A percentile compares a stretch with the other conserved stretches of the same genome.
Conservation (phyloP, 2,888 invertebrate species). For the Clostera curtula region DNA sequence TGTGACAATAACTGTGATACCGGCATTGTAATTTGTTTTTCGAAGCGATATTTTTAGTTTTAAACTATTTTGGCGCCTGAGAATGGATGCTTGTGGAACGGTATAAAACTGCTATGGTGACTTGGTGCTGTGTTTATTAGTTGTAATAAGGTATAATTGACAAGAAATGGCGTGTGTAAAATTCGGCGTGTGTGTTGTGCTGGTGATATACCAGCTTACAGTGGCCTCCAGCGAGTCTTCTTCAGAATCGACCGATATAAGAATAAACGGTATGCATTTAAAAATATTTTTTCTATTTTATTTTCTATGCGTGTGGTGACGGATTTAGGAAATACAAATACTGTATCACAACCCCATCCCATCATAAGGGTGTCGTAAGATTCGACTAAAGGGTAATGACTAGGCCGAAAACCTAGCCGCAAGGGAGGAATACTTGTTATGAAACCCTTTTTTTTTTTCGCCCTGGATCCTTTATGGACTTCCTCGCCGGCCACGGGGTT, state of each 20-base stretch:
- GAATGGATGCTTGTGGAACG: constrained; percentile 24
- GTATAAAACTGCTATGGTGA: constrained; percentile 40
- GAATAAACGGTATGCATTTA: constrained; percentile 43
- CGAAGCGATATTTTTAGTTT: constrained; percentile 34
- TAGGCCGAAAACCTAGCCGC: no score
- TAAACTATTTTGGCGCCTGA: constrained; percentile 39
- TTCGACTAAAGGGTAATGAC: no score
- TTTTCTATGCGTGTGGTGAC: no score
- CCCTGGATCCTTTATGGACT: no score
- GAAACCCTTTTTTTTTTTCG: no score
- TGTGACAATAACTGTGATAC: constrained; percentile 28
- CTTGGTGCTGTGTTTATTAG: constrained; percentile 41
- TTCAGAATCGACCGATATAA: constrained; percentile 55
- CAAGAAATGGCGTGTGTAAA: constrained; percentile 58
- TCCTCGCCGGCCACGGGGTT: no score
- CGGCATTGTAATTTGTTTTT: constrained; percentile 12
- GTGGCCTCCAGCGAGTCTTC: constrained; percentile 49
- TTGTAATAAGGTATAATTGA: constrained; percentile 48
- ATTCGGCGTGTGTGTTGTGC: constrained; percentile 57
- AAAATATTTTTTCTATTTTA: no score
- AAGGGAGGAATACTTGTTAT: no score
- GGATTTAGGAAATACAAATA: no score
- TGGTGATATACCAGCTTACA: constrained; percentile 55
- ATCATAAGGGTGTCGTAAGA: no score
- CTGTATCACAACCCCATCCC: no score